phyloP scores from a whole-genome alignment of 2,888 invertebrate species.

The Leptarthrus brevirostris region DNA sequence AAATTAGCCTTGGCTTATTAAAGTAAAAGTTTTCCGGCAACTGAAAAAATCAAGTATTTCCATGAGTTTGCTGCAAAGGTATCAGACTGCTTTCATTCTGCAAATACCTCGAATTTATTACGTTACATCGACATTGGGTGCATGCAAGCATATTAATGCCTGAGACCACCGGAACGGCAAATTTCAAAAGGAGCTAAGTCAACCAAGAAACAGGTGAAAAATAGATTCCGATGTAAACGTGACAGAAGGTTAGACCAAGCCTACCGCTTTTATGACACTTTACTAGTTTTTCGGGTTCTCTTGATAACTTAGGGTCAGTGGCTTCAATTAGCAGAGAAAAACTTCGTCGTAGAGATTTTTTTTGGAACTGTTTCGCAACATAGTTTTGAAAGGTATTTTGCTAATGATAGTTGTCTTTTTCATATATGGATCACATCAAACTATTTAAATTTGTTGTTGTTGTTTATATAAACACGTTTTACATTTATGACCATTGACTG shows the following conservation, averaged over 20 bases:
- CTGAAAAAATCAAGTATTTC: neutral
- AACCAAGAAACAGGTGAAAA: conserved; percentile 14
- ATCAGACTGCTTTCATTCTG: neutral
- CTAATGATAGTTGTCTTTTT: too few relatives aligned
- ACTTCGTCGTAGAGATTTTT: too few relatives aligned
- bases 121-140: conserved; percentile 1
- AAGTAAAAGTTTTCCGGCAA: neutral
- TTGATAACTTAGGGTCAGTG: too few relatives aligned
- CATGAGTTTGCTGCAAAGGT: neutral
- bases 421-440: too few relatives aligned
- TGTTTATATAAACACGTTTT: too few relatives aligned
- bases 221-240: neutral
- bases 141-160: neutral
- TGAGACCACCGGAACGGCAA: neutral
- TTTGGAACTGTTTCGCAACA: too few relatives aligned
- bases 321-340: too few relatives aligned
- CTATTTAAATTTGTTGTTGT: too few relatives aligned
- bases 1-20: conserved; percentile 20
- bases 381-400: too few relatives aligned
- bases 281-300: conserved; percentile 26
- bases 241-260: neutral
- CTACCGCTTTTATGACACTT: too few relatives aligned
- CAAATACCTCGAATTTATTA: neutral
- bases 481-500: too few relatives aligned
- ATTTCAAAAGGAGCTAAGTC: neutral